phyloP scores from a whole-genome alignment of 1,140 invertebrate species.

The Probaryconus sp. region DNA sequence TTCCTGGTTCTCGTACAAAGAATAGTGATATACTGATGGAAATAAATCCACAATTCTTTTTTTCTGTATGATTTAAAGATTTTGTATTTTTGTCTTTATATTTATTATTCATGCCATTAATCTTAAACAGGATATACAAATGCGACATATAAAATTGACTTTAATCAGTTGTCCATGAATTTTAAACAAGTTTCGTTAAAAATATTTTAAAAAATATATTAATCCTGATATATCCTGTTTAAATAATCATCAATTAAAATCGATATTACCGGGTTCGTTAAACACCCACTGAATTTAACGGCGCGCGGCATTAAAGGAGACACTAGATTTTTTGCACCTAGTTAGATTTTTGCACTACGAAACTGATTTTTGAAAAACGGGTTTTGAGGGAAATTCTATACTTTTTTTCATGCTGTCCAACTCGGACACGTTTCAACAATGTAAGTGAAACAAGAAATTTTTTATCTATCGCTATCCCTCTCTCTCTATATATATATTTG shows the following conservation, averaged over 20 bases:
- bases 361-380: constrained; percentile 70
- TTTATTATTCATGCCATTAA: no score
- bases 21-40: no score
- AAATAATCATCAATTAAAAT: constrained; percentile 23
- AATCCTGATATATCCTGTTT: constrained; percentile 52
- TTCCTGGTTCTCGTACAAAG: no score
- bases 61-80: no score
- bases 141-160: no score
- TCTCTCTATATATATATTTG: constrained; percentile 51
- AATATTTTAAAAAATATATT: no score
- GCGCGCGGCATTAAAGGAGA: constrained; percentile 45
- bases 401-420: constrained; percentile 78
- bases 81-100: no score
- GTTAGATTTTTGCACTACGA: constrained; percentile 72
- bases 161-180: no score
- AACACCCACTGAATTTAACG: constrained; percentile 18
- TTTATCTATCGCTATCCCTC: constrained; percentile 72
- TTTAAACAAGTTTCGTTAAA: no score
- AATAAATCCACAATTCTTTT: no score
- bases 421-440: constrained; percentile 76
- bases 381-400: constrained; percentile 76
- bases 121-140: no score
- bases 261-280: constrained; percentile 4
- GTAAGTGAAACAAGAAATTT: constrained; percentile 78
- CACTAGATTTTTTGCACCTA: constrained; percentile 69